Conservation (phyloP, 1,140 invertebrate genomes). For the Tigriopus japonicus region DNA sequence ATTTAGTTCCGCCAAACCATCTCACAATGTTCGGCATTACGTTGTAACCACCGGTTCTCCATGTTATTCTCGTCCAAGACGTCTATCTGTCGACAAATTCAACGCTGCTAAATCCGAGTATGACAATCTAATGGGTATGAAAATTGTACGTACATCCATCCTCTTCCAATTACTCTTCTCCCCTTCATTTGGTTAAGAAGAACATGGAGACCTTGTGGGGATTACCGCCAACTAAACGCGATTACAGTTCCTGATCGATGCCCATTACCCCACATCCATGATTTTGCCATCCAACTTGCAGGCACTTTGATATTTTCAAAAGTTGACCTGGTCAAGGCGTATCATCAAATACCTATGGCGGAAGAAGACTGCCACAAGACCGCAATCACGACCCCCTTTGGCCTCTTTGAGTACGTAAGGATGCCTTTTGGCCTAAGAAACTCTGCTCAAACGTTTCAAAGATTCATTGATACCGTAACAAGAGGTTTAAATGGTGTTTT, state of each 20-base stretch:
- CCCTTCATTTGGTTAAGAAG: too few species aligned
- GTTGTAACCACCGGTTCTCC: too few species aligned
- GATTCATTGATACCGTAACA: constrained; percentile 29
- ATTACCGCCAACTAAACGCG: constrained; percentile 20
- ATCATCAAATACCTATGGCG: constrained; percentile 18
- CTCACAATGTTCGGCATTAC: too few species aligned
- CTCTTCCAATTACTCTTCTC: too few species aligned
- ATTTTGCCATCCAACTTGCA: constrained; percentile 12
- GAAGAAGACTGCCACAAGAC: constrained; percentile 19
- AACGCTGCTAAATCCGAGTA: constrained; percentile 19
- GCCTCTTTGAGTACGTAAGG: constrained; percentile 23
- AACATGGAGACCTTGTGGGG: constrained; percentile 24
- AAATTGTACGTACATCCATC: too few species aligned
- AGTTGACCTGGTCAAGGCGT: constrained; percentile 18
- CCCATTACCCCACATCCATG: constrained; percentile 22
- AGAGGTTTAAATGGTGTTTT: constrained; percentile 17
- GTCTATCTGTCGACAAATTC: background rate
- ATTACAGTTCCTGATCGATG: constrained; percentile 26
- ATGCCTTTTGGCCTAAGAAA: constrained; percentile 30
- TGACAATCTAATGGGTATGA: too few species aligned
- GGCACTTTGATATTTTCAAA: constrained; percentile 15
- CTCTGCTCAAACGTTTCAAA: constrained; percentile 29
- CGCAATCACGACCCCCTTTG: constrained; percentile 22
- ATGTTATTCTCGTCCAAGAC: too few species aligned
- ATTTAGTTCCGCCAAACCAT: too few species aligned